Base-by-base conservation (phyloP, 2,888 invertebrate genomes). In the Xestoiulus laeticollis region DNA sequence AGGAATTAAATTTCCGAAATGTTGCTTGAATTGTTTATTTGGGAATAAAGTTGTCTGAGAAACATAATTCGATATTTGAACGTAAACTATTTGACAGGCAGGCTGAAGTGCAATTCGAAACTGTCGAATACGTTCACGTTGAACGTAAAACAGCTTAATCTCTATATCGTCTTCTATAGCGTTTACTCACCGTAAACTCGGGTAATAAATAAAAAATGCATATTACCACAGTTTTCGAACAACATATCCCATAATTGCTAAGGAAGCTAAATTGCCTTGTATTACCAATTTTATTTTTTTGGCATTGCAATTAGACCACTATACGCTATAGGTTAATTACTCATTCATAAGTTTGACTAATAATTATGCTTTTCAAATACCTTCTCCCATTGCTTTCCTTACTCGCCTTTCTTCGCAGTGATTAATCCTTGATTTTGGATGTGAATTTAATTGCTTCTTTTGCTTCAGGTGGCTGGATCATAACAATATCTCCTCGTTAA, bases 391-490 rank as follows among this genome's bases (percentile, higher is more conserved):
- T 78, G 30, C 26, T 30, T 78, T 78, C 30, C 78, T 30, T 14
- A 14, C 3, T 30, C 26, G 78, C 30, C 30, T 48, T 48, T 78
- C 68, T 68, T 26, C 26, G 8, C 22, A 26, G 8, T 12, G 26
- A 68, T 68, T 26, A 26, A 26, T 68, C 68, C 68, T 68, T 68
- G 68, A 26, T 26, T n/a, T 26, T 68, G 22, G 2, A 22, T 26
- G 8, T 26, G 68, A 30, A 30, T 30, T 78, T 78, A 78, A 78
- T 78, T 30, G 30, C 78, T 78, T 2, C 30, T 78, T 78, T 48
- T 38, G 6, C 85, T 85, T 38, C 26, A 85, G 85, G 85, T 85
- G 85, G 85, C 33, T 85, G 85, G 85, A 85, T 85, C 26, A 85
- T 14, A 85, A 85, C 44, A 85, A 85, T 43, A 85, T 85, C 38